Evolutionary conservation across 2,113 vertebrate genomes (phyloP).

Genomic region (Callithrix jacchus): DNA sequence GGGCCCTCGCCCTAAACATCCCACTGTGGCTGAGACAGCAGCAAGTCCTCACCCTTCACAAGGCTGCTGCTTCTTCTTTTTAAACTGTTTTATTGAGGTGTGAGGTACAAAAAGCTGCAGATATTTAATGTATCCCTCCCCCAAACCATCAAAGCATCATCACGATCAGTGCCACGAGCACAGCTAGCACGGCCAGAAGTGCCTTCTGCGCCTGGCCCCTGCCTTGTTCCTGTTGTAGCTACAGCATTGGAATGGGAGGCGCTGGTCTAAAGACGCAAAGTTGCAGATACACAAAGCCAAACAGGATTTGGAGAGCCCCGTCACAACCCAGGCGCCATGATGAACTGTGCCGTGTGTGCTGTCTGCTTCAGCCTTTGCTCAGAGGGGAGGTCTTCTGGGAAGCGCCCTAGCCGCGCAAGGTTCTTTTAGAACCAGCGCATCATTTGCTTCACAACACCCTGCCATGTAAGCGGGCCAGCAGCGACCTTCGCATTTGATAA

Average conservation of each 20-base stretch:
- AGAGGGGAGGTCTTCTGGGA: neutral
- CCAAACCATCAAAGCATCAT: neutral
- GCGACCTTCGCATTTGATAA: rapidly evolving
- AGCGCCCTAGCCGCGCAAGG: rapidly evolving
- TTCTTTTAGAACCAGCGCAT: neutral
- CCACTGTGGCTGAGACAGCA: neutral
- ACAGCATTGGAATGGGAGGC: too few relatives aligned
- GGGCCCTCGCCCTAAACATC: neutral
- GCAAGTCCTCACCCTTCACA: neutral
- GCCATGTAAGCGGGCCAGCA: rapidly evolving
- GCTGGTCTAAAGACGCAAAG: neutral
- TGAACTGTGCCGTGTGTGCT: rapidly evolving
- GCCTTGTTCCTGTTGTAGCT: neutral
- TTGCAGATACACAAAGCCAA: neutral
- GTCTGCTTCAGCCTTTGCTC: neutral
- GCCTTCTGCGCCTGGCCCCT: too few relatives aligned
- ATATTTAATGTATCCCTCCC: neutral
- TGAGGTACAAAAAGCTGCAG: neutral
- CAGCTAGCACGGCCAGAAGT: neutral
- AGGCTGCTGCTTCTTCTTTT: neutral
- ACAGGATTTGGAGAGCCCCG: too few relatives aligned
- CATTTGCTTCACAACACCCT: neutral
- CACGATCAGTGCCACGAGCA: neutral
- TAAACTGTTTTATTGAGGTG: neutral
- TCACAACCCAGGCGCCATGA: rapidly evolving